phyloP scores from a whole-genome alignment of 2,113 vertebrate species.

The Elachura formosa region DNA sequence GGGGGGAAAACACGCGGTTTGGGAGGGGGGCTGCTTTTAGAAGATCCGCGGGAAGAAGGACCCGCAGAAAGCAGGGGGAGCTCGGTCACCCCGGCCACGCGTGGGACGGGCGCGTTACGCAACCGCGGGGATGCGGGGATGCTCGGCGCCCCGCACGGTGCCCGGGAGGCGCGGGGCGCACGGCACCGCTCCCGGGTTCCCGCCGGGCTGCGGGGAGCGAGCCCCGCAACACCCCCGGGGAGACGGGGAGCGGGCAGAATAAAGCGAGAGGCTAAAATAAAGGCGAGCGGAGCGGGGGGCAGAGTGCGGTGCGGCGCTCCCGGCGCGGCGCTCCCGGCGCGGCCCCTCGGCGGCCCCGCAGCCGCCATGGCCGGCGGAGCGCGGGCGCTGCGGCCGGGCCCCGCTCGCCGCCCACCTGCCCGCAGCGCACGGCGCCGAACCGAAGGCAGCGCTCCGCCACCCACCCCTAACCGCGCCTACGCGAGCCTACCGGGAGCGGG shows the following conservation, averaged over 20 bases:
- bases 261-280: background rate
- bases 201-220: background rate
- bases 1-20: background rate
- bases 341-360: conserved; percentile 4
- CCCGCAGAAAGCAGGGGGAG: background rate
- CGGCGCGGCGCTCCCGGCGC: background rate
- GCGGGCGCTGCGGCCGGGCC: background rate
- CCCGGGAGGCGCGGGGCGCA: background rate
- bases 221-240: no score
- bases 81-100: background rate
- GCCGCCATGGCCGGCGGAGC: background rate
- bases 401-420: background rate
- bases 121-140: background rate
- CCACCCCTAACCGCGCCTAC: no score
- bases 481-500: no score
- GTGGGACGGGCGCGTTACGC: background rate
- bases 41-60: background rate
- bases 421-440: no score
- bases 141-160: background rate
- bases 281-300: background rate
- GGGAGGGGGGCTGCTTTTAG: rapidly evolving
- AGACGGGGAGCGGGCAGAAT: background rate
- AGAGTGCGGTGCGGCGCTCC: background rate
- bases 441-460: no score
- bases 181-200: background rate